Base-by-base conservation (phyloP, 1,140 invertebrate genomes). In the Zaprionus gabonicus region DNA sequence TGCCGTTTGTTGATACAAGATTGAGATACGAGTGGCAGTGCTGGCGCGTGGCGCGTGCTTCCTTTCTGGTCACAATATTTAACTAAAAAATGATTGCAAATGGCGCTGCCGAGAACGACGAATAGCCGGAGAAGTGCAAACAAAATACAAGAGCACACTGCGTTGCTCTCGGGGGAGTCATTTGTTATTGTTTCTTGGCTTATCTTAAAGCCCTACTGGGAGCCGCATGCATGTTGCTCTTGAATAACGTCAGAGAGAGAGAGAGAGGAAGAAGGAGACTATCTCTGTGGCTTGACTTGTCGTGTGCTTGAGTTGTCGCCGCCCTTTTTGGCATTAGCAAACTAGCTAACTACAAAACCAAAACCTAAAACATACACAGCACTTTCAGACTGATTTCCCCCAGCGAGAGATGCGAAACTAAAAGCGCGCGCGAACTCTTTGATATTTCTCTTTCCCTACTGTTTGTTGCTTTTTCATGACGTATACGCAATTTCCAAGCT, bases 161-260 rank as follows among this genome's bases (percentile, higher is more conserved):
- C n/a, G n/a, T 15, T 69, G n/a, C 80, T 70, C 84, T 70, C 84
- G 56, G 13, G 84, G 83, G 83, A 80, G 77, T 81, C 78, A 72
- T 87, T 87, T 87, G 84, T 87, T 88, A 83, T 78, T 78, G 84
- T 71, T 75, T 58, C 57, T 57, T 70, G 80, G 80, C 80, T 78
- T 80, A 86, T 88, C 80, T 74, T 68, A 58, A 65, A 55, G 73
- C 63, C 64, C 77, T 73, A 34, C 25, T 59, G 82, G 79, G 73
- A 51, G 46, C 41, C 53, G 25, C 23, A 49, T 62, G 60, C 66
- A 46, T 71, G 49, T 65, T 68, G 49, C 68, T 68, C 70, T 71
- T 80, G 70, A 78, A 78, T 83, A 75, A 86, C 46, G 1, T 5
- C 1, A 17, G n/a, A 44, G 1, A 17, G 1, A 34, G 31, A 34